Evolutionary conservation across 2,113 vertebrate species (phyloP).

Genomic region (Aegotheles bennettii): DNA sequence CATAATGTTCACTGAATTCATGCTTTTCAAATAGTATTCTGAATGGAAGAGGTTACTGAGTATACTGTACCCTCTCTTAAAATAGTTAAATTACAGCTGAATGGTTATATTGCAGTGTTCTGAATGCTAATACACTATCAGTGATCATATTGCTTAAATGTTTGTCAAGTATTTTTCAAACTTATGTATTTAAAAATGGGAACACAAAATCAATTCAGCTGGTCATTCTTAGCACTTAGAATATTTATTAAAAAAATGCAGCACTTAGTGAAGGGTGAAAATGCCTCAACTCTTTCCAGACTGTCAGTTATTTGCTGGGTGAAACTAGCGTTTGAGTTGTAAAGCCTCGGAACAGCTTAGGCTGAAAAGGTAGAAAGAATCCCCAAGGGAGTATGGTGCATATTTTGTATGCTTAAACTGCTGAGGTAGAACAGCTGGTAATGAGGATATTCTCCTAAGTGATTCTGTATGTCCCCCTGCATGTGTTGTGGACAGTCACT

Average conservation of each 20-base stretch:
- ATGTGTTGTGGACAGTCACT: neutral
- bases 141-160: neutral
- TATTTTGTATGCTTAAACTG: neutral
- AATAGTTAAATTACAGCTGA: neutral
- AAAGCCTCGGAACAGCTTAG: neutral
- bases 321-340: neutral
- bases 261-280: neutral
- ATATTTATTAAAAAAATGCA: neutral
- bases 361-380: neutral
- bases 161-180: neutral
- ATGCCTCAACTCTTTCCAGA: neutral
- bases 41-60: neutral
- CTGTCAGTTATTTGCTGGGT: neutral
- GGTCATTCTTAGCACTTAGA: neutral
- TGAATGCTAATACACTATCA: neutral
- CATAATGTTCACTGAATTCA: neutral
- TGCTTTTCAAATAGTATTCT: neutral
- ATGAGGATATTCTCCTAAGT: neutral
- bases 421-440: neutral
- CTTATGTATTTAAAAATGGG: neutral
- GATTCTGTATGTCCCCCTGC: neutral
- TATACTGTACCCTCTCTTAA: neutral
- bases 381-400: neutral
- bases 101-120: neutral
- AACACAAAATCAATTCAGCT: neutral